These are phyloP conservation scores for Paracanthobrama guichenoti DNA, from an alignment of 2,113 vertebrate genomes.

Conservation along the genomic window DNA sequence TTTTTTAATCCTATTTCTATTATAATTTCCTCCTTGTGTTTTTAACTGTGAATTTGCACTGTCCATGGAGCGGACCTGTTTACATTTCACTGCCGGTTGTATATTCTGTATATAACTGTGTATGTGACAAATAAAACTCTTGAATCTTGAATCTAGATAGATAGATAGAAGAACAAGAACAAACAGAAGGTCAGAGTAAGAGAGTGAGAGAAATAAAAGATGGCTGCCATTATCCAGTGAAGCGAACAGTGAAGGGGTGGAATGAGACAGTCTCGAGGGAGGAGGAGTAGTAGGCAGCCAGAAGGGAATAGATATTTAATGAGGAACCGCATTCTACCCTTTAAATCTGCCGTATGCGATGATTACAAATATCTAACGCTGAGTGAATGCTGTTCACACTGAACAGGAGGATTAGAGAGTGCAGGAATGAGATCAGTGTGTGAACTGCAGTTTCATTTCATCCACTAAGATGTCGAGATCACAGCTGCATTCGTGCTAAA, in stretches of 20 bases:
- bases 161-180: not conserved
- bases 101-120: no score
- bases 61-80: no score
- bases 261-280: slow-evolving; percentile 13
- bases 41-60: no score
- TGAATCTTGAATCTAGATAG: no score
- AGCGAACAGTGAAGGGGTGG: not conserved
- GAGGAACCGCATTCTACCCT: not conserved
- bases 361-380: not conserved
- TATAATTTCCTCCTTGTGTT: no score
- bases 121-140: no score
- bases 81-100: no score
- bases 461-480: not conserved
- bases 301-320: slow-evolving; percentile 22
- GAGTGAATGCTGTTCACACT: not conserved
- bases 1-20: no score
- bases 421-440: not conserved
- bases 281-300: not conserved
- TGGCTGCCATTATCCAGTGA: slow-evolving; percentile 12
- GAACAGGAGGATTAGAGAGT: not conserved
- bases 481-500: not conserved
- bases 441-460: not conserved
- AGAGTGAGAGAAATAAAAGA: not conserved
- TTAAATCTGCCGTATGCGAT: not conserved
- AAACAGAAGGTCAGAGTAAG: not conserved